Base-by-base conservation (phyloP, 2,888 invertebrate genomes). In the Drosophila crucigera region DNA sequence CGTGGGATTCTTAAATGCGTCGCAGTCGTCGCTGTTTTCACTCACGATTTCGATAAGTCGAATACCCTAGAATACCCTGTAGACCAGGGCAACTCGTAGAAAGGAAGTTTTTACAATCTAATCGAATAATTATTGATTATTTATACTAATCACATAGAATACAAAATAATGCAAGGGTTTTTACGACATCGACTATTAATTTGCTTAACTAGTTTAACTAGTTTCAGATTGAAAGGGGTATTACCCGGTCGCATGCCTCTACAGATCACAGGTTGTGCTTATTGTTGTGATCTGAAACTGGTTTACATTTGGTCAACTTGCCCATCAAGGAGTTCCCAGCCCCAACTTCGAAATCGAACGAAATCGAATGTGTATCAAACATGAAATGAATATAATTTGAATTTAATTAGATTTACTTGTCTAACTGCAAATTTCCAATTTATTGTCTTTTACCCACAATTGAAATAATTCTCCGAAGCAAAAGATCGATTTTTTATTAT, bases 1-100 rank as follows among this genome's bases (percentile, higher is more conserved):
- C 90, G 88, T 88, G 88, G 88, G 88, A 90, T 90, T 88, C 82
- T 87, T 83, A 73, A 83, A 84, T 81, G 63, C 77, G 83, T 58
- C 63, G 74, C 67, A 47, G 43, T 62, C 77, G 83, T 58, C 63
- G 74, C 67, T 47, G 49, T 62, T 63, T 55, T 68, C 50, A 58
- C 37, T 7, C 58, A 28, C 52, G 37, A 39, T 66, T 70, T 55
- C 53, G 50, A 22, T 65, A 41, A 22, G 10, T 25, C 14, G 0
- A 10, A 80, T 77, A 70, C 79, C 62, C 79, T 74, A 39, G 31
- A 65, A 43, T 31, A 25, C 47, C 47, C 16, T 25, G 47, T 25
- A 25, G 9, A 47, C 9, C 47, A 47, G 25, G 16, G 9, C 4
- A 25, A 16, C 47, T 25, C 16, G 0, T 7, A 16, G 4, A 52